Evolutionary conservation across 2,888 invertebrate species (phyloP).

Genomic region (Drosophila meridiana): DNA sequence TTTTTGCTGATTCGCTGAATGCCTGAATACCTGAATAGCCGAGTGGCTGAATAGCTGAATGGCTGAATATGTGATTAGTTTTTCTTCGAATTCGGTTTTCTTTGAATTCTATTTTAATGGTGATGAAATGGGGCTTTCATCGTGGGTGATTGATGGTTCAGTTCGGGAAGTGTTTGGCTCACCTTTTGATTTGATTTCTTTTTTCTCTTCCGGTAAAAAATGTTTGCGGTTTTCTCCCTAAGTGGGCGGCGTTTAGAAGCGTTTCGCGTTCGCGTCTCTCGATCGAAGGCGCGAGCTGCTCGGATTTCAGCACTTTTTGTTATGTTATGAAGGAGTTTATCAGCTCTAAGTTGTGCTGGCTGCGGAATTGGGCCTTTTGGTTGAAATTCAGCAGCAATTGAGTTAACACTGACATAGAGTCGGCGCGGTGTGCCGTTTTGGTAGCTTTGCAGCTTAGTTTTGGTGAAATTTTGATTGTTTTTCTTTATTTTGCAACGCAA

Average conservation of each 20-base stretch:
- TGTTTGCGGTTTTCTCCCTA: constrained; percentile 76
- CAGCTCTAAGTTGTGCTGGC: constrained; percentile 81
- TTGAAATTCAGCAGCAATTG: constrained; percentile 83
- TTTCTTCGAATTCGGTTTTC: constrained; percentile 8
- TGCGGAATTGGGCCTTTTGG: constrained; percentile 81
- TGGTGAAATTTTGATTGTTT: constrained; percentile 82
- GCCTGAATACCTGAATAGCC: constrained; percentile 14
- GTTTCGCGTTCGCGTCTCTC: constrained; percentile 44
- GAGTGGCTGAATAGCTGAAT: constrained; percentile 33
- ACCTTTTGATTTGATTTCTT: constrained; percentile 82
- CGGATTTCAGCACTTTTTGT: constrained; percentile 68
- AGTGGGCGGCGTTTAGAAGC: constrained; percentile 55
- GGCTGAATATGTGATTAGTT: constrained; percentile 16
- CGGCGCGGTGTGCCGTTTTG: constrained; percentile 83
- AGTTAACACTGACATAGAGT: constrained; percentile 85
- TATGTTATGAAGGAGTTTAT: constrained; percentile 85
- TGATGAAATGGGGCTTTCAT: neutral
- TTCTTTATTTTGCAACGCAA: constrained; percentile 26
- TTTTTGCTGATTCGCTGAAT: constrained; percentile 36
- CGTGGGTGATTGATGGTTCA: no score
- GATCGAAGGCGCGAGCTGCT: constrained; percentile 33
- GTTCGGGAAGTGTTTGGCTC: constrained; percentile 35
- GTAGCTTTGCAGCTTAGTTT: constrained; percentile 75
- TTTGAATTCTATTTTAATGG: neutral
- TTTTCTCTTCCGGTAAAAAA: constrained; percentile 82